These are phyloP conservation scores for Schlechtendalia chinensis DNA, from an alignment of 1,140 invertebrate species.

Conservation along the genomic window DNA sequence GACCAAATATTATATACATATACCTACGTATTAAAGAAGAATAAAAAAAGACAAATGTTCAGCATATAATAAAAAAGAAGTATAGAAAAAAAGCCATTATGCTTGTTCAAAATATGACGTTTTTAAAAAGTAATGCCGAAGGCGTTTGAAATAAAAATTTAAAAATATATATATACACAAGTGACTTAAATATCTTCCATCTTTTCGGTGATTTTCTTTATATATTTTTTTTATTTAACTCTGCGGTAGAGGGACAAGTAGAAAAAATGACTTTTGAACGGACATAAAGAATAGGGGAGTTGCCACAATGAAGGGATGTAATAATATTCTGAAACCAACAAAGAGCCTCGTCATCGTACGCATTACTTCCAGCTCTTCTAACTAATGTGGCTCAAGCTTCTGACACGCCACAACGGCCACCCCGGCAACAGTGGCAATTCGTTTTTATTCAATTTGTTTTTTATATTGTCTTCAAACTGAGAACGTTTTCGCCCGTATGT, in stretches of 20 bases:
- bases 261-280: conserved; percentile 48
- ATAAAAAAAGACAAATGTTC: conserved; percentile 2
- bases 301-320: conserved; percentile 5
- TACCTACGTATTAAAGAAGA: not conserved
- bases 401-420: not conserved
- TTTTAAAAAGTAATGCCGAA: conserved; percentile 42
- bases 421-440: not conserved
- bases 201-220: conserved; percentile 46
- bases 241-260: conserved; percentile 2
- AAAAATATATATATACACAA: conserved; percentile 32
- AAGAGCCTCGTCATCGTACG: conserved; percentile 43
- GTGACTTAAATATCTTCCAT: conserved; percentile 37
- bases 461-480: not conserved
- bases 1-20: not conserved
- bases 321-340: conserved; percentile 38
- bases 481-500: not conserved
- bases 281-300: conserved; percentile 45
- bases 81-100: conserved; percentile 23
- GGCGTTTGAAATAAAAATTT: conserved; percentile 42
- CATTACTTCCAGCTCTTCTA: conserved; percentile 43
- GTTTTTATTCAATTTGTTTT: conserved; percentile 36
- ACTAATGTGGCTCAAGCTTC: conserved; percentile 32
- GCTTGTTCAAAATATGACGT: conserved; percentile 35
- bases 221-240: not conserved
- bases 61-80: not conserved